Conservation (phyloP, 2,888 invertebrate species). For the Pristionchus japonicus region DNA sequence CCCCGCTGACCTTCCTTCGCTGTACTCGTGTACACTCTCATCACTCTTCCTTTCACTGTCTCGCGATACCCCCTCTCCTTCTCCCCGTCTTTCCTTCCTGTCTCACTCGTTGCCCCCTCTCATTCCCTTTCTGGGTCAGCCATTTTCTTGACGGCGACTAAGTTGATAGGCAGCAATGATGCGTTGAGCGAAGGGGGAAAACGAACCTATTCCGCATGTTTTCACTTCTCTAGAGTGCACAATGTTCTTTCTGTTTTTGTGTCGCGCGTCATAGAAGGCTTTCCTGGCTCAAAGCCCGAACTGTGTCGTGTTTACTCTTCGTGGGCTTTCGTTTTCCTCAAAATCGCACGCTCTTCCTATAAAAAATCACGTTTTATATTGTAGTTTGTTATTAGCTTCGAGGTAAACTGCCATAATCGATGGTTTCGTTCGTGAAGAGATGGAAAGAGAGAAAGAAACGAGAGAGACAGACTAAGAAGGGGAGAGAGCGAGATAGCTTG, state of each 20-base stretch:
- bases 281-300: too few species aligned
- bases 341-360: too few species aligned
- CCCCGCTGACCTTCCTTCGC: not conserved
- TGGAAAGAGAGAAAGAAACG: not conserved
- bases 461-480: not conserved
- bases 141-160: not conserved
- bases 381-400: not conserved
- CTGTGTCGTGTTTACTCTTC: not conserved
- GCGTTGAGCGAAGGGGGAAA: not conserved
- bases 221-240: too few species aligned
- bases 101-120: not conserved
- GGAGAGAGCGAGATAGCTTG: not conserved
- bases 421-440: not conserved
- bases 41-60: not conserved
- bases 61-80: not conserved
- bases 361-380: too few species aligned
- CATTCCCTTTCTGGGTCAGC: not conserved
- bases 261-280: too few species aligned
- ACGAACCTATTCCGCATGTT: too few species aligned
- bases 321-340: not conserved
- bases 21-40: not conserved
- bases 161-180: not conserved
- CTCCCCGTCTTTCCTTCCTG: not conserved
- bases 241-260: too few species aligned
- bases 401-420: conserved; percentile 4